phyloP scores from a whole-genome alignment of 2,797 vertebrate genomes.

The Manis pentadactyla region DNA sequence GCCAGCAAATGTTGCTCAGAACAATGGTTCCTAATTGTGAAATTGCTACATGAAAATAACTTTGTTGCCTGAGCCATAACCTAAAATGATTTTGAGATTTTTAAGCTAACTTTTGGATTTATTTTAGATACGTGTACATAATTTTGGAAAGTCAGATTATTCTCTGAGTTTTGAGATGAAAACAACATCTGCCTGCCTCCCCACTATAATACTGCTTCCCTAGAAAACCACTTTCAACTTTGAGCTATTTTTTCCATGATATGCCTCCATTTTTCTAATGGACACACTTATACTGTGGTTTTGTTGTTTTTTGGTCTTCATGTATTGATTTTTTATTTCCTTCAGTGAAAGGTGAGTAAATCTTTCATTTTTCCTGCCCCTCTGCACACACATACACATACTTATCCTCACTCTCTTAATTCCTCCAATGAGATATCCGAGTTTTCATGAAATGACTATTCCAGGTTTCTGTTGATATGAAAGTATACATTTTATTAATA shows the following conservation, averaged over 20 bases:
- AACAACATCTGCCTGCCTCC: accelerated
- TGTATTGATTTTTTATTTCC: not conserved
- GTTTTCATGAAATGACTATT: not conserved
- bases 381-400: accelerated
- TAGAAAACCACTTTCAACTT: not conserved
- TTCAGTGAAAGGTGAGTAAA: not conserved
- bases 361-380: accelerated
- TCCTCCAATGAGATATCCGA: not conserved
- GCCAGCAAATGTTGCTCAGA: not conserved
- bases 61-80: not conserved
- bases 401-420: not conserved
- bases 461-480: not conserved
- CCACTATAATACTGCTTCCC: not conserved
- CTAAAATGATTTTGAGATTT: not conserved
- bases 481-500: not conserved
- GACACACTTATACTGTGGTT: not conserved
- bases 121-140: not conserved
- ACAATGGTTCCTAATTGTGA: not conserved
- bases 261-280: not conserved
- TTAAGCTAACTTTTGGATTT: not conserved
- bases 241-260: not conserved
- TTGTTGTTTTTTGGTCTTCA: not conserved
- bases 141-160: not conserved
- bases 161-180: not conserved
- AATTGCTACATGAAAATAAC: not conserved